These are phyloP conservation scores for Spizella passerina DNA, from an alignment of 2,797 vertebrate species.

Conservation along the genomic window DNA sequence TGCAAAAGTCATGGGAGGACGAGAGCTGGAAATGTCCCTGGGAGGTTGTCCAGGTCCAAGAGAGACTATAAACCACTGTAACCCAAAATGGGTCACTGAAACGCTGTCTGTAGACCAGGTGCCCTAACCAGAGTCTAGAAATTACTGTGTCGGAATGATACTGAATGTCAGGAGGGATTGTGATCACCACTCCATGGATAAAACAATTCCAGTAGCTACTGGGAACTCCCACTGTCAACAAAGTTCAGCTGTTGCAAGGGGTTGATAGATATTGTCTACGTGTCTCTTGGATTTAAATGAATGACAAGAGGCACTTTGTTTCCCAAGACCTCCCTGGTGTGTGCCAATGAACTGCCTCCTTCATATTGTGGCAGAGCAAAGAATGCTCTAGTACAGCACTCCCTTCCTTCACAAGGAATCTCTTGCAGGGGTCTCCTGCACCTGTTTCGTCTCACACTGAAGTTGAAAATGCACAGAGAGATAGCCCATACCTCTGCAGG, in stretches of 20 bases:
- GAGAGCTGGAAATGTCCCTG: neutral
- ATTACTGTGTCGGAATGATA: neutral
- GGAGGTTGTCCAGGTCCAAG: neutral
- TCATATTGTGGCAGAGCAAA: neutral
- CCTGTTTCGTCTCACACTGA: neutral
- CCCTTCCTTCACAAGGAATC: neutral
- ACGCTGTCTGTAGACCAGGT: neutral
- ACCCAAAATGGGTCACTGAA: neutral
- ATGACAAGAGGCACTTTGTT: neutral
- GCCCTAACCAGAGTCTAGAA: neutral
- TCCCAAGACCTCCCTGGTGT: neutral
- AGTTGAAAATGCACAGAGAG: neutral
- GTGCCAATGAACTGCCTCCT: neutral
- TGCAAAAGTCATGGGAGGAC: neutral
- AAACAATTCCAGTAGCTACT: neutral
- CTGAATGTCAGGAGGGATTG: neutral
- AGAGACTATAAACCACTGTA: neutral
- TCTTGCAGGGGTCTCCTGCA: conserved; percentile 5
- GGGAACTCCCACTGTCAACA: neutral
- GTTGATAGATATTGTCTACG: neutral
- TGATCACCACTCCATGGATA: neutral
- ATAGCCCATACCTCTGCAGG: neutral
- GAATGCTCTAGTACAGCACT: neutral
- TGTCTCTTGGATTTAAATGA: neutral
- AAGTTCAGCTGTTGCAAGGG: neutral